Base-by-base conservation (phyloP, 2,797 vertebrate genomes). In the Nothura maculosa region DNA sequence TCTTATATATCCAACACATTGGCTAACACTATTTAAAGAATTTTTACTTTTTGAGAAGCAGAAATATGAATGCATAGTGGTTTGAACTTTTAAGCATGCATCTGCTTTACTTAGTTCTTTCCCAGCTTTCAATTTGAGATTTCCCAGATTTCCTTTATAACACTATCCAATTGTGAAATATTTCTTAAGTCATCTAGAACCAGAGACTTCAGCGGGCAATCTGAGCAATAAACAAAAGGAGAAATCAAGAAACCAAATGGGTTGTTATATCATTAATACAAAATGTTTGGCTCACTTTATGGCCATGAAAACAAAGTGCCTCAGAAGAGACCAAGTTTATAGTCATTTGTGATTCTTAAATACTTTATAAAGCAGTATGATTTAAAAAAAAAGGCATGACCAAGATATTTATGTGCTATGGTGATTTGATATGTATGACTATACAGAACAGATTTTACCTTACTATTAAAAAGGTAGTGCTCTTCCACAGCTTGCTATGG, bases 121-220 rank as follows among this genome's bases (percentile, higher is more conserved):
- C 54, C 38, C 69, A 28, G 25, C 38, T 86, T 73, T 83, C 52
- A 67, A 17, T 55, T 6, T 57, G 30, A 1, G 0, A 76, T 66
- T 76, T 69, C 47, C 48, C 47, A 88, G 50, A 85, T 91, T 94
- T 89, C 38, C n/a, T 73, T 28, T 45, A 43, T 3, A 87, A 3
- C 14, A 62, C 6, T n/a, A 52, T 11, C 24, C 4, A 5, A 87
- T 1, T 28, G 17, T n/a, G 10, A 87, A 91, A 81, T 86, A 48
- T 22, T 17, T 64, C 67, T 52, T 58, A 52, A 38, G 54, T 15
- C 24, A 14, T 22, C 45, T 66, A 72, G 38, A 89, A 88, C 61
- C 15, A 34, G 32, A 66, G 17, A 50, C 17, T 36, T 85, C 69
- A 75, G 18, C 6, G 32, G 83, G 34, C 43, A 5, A 70, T 6